Conservation (phyloP, 1,140 invertebrate genomes). For the Drosophila malerkotliana region DNA sequence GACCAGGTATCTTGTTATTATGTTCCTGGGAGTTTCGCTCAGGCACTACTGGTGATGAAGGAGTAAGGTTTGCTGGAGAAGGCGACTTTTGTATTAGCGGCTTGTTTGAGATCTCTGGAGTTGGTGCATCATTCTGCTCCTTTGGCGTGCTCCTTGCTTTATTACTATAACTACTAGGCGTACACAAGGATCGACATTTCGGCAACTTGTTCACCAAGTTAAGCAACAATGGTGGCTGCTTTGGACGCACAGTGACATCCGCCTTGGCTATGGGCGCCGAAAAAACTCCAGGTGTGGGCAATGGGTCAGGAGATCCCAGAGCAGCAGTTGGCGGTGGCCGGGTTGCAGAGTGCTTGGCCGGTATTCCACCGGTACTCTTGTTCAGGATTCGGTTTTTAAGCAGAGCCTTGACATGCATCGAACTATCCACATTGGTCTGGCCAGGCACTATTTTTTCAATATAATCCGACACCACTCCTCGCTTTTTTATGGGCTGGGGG, state of each 20-base stretch:
- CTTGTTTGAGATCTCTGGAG: not conserved
- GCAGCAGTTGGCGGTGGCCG: constrained; percentile 1
- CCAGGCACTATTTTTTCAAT: constrained; percentile 29
- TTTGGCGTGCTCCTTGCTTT: not conserved
- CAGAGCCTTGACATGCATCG: constrained; percentile 59
- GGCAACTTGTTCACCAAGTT: constrained; percentile 64
- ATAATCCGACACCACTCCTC: constrained; percentile 12
- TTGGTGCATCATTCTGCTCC: not conserved
- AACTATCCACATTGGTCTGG: constrained; percentile 19
- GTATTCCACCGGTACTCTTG: constrained; percentile 17
- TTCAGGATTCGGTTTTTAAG: constrained; percentile 65
- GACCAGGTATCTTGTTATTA: not conserved
- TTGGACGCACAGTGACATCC: constrained; percentile 34
- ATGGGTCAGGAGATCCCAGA: not conserved
- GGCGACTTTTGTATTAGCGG: not conserved
- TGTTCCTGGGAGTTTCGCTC: not conserved
- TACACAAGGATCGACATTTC: constrained; percentile 46
- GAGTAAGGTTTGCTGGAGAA: not conserved
- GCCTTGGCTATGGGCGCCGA: constrained; percentile 51
- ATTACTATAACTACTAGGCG: not conserved
- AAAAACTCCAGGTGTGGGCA: constrained; percentile 3
- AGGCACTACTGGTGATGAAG: not conserved
- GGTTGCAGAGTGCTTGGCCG: not conserved
- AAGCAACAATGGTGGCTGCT: constrained; percentile 49
- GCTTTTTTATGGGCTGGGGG: constrained; percentile 15